phyloP scores from a whole-genome alignment of 2,113 vertebrate species.

The Cranoglanis bouderius region DNA sequence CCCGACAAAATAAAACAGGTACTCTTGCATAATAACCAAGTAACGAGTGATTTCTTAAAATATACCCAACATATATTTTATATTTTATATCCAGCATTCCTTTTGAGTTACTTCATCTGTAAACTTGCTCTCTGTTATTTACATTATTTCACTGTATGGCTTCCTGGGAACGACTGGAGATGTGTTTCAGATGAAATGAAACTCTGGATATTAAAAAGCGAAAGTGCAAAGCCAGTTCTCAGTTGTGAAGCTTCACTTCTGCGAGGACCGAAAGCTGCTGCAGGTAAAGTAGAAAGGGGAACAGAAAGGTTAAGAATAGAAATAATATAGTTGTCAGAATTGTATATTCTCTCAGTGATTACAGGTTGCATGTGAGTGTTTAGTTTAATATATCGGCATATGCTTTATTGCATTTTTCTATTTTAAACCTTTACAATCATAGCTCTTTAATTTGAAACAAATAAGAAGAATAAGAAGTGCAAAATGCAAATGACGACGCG shows the following conservation, averaged over 20 bases:
- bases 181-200: background rate
- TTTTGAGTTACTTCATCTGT: background rate
- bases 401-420: background rate
- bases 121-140: background rate
- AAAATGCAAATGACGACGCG: no score
- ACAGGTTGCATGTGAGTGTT: background rate
- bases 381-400: background rate
- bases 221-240: background rate
- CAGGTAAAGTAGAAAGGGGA: background rate
- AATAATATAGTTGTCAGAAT: background rate
- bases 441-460: background rate
- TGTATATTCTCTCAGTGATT: background rate
- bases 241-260: background rate
- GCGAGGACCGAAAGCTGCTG: background rate
- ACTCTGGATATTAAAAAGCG: background rate
- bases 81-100: no score
- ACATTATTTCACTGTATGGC: background rate
- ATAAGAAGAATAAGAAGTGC: no score
- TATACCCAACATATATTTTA: background rate
- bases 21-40: background rate
- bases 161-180: background rate
- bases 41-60: background rate
- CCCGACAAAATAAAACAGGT: no score
- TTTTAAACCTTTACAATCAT: background rate
- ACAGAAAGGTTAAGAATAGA: background rate